A percentile compares a stretch with the other conserved stretches of the same genome.
phyloP scores from a whole-genome alignment of 2,888 invertebrate genomes.

The Acanthosoma haemorrhoidale region DNA sequence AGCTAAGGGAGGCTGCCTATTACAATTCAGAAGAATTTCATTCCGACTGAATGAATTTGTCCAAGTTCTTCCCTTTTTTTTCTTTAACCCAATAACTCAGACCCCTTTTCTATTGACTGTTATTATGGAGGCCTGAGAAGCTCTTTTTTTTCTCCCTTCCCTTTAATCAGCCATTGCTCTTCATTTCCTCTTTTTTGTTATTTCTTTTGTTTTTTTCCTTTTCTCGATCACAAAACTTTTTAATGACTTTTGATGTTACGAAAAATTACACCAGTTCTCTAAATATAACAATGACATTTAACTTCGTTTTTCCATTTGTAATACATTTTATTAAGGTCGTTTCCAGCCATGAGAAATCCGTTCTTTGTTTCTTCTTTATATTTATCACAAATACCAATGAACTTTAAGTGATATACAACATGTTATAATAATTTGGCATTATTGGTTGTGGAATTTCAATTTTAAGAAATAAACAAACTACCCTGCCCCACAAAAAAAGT shows the following conservation, averaged over 20 bases:
- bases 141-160: background rate
- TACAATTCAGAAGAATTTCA: background rate
- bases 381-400: too few relatives aligned
- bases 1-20: background rate
- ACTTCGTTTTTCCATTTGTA: too few relatives aligned
- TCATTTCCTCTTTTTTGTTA: background rate
- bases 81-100: background rate
- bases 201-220: background rate
- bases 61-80: too few relatives aligned
- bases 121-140: background rate
- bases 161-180: slow-evolving; percentile 2
- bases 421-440: too few relatives aligned
- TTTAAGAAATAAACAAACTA: too few relatives aligned
- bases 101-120: background rate
- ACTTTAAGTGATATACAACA: too few relatives aligned
- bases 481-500: too few relatives aligned
- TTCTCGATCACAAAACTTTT: background rate
- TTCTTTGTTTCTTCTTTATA: too few relatives aligned
- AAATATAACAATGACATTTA: background rate
- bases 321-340: too few relatives aligned
- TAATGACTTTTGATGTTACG: background rate
- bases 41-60: too few relatives aligned
- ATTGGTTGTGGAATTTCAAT: too few relatives aligned
- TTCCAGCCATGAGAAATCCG: too few relatives aligned
- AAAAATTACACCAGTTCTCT: background rate